Percentiles rank a stretch among this genome's conserved stretches.
Conservation (phyloP, 2,113 vertebrate species). For the Parus major region DNA sequence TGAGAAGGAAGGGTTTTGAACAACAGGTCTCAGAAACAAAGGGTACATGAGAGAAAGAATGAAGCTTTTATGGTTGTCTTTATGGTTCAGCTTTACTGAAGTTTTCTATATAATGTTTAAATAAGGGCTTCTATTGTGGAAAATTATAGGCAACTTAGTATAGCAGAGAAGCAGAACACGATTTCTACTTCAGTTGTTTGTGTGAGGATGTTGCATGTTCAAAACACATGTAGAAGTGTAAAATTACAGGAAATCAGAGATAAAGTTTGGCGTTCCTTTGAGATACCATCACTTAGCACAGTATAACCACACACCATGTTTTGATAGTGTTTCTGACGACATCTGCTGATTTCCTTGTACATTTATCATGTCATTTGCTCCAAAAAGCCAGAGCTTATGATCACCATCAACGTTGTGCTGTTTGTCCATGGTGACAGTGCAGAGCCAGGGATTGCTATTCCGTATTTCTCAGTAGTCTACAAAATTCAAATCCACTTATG, state of each 20-base stretch:
- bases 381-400: neutral
- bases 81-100: neutral
- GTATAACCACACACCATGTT: neutral
- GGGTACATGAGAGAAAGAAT: neutral
- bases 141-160: neutral
- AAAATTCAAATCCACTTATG: neutral
- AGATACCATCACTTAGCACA: conserved; percentile 22
- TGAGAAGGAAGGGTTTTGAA: neutral
- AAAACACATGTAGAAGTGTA: neutral
- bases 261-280: neutral
- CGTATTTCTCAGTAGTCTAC: neutral
- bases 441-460: neutral
- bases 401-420: neutral
- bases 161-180: neutral
- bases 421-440: neutral
- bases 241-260: conserved; percentile 26
- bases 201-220: neutral
- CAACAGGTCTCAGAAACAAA: neutral
- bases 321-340: neutral
- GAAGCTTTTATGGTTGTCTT: neutral
- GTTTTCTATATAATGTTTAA: neutral
- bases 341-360: neutral
- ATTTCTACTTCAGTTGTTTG: neutral
- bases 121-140: neutral
- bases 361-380: neutral